phyloP scores from a whole-genome alignment of 1,140 invertebrate species.

The Aphidius gifuensis region DNA sequence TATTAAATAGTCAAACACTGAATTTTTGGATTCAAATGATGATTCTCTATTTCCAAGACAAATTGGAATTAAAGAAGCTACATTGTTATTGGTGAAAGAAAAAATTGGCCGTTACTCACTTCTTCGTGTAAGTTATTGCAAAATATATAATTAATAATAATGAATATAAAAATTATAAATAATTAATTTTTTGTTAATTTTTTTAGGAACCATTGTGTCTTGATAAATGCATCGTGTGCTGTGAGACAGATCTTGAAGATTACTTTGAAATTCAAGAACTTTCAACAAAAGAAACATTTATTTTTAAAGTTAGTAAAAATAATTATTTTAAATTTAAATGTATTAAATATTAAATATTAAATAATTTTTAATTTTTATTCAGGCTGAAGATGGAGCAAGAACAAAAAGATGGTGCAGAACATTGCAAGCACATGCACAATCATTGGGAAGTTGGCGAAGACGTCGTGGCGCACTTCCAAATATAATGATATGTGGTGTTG shows the following conservation, averaged over 20 bases:
- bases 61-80: constrained; percentile 80
- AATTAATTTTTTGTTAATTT: background rate
- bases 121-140: constrained; percentile 63
- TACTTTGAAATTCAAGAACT: constrained; percentile 95
- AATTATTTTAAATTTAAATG: background rate
- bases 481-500: constrained; percentile 86
- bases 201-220: constrained; percentile 80
- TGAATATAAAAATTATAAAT: background rate
- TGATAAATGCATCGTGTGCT: constrained; percentile 85
- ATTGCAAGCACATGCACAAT: constrained; percentile 84
- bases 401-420: constrained; percentile 87
- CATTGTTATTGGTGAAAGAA: constrained; percentile 83
- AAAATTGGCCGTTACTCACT: constrained; percentile 85
- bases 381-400: constrained; percentile 83
- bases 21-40: constrained; percentile 48
- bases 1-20: constrained; percentile 36
- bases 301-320: constrained; percentile 76
- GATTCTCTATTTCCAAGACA: constrained; percentile 60
- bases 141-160: background rate
- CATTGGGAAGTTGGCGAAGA: constrained; percentile 86
- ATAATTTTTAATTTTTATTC: constrained; percentile 18
- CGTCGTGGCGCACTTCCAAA: constrained; percentile 88
- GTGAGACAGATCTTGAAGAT: constrained; percentile 84
- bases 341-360: no score
- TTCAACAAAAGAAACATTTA: constrained; percentile 86